Evolutionary conservation across 1,140 invertebrate genomes (phyloP).

Genomic region (Monomorium pharaonis): DNA sequence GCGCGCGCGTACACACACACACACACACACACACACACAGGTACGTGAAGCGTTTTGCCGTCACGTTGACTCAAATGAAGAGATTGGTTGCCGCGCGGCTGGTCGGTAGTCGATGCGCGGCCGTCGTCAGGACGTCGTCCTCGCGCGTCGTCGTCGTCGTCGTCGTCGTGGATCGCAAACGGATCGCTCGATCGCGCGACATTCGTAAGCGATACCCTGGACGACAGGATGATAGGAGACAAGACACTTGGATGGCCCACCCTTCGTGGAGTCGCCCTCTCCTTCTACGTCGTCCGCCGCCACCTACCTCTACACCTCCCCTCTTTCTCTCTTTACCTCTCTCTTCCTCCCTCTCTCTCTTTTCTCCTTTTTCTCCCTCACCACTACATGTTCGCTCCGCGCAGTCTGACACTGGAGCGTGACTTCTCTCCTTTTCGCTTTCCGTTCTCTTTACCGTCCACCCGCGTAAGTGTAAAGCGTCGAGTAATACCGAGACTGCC

Average conservation of each 20-base stretch:
- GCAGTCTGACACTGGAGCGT: constrained; percentile 40
- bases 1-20: no score
- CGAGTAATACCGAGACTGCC: constrained; percentile 48
- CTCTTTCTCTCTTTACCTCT: constrained; percentile 29
- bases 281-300: constrained; percentile 64
- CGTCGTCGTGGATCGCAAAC: constrained; percentile 70
- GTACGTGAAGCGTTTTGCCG: constrained; percentile 20
- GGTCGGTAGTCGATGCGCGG: constrained; percentile 34
- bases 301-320: constrained; percentile 37
- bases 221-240: constrained; percentile 81
- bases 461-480: constrained; percentile 51
- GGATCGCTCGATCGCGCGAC: constrained; percentile 80
- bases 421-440: constrained; percentile 41
- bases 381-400: constrained; percentile 14
- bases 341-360: constrained; percentile 22
- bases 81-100: background rate
- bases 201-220: constrained; percentile 81
- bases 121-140: constrained; percentile 64
- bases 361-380: constrained; percentile 31
- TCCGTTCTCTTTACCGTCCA: constrained; percentile 11
- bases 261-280: constrained; percentile 69
- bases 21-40: no score
- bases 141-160: constrained; percentile 60
- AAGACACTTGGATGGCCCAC: constrained; percentile 78
- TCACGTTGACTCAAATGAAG: constrained; percentile 6